Evolutionary conservation across 2,113 vertebrate species (phyloP).

Genomic region (Erinaceus europaeus): DNA sequence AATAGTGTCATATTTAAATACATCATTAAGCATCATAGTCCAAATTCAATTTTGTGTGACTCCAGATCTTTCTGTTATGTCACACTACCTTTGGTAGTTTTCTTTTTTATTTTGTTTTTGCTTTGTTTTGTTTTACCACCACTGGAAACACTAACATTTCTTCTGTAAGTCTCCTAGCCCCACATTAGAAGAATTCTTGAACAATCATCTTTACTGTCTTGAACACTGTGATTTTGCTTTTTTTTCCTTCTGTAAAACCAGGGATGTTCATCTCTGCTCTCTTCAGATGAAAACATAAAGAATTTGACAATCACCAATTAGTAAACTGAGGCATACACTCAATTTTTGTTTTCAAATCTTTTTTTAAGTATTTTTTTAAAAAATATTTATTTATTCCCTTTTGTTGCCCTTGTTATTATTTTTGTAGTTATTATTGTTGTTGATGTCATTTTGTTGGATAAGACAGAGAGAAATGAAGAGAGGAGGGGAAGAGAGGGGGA

Average conservation of each 20-base stretch:
- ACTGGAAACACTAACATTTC: neutral
- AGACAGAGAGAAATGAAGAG: no score
- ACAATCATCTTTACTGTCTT: neutral
- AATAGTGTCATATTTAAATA: neutral
- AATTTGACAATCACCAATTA: neutral
- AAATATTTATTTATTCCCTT: no score
- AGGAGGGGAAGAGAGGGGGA: no score
- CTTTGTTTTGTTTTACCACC: neutral
- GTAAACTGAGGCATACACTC: neutral
- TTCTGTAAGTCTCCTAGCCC: fast-evolving
- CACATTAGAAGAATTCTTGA: neutral
- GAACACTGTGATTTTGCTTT: neutral
- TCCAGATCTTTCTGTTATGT: neutral
- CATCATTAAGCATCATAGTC: neutral
- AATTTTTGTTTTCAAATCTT: neutral
- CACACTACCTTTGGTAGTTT: fast-evolving
- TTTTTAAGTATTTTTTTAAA: no score
- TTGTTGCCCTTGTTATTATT: no score
- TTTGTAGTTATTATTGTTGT: no score
- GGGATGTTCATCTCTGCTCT: neutral
- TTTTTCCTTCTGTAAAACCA: neutral
- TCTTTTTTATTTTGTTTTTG: neutral
- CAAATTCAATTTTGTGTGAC: neutral
- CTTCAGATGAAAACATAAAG: neutral
- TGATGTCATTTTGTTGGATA: no score